Evolutionary conservation across 2,113 vertebrate species (phyloP), one percentile per base, ranked within the genome.

Genomic region (Himantopus leucocephalus): DNA sequence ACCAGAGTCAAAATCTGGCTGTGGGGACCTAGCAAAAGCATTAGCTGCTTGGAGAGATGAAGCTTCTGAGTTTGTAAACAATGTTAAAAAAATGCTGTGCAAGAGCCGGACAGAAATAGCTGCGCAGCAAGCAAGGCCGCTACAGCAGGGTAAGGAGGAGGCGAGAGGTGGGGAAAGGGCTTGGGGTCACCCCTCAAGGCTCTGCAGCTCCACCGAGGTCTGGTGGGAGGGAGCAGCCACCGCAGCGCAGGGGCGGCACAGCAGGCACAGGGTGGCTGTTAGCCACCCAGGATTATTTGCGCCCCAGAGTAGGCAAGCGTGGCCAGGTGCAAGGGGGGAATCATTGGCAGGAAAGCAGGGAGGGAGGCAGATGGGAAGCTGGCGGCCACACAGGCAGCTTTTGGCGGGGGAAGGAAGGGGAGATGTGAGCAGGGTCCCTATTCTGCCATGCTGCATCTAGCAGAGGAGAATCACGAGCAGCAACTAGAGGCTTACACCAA

Each of bases 41-140:
- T 24, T 35, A 23, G 17, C 56, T 71, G 29, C 32, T 37, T 8
- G 21, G 47, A 79, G 53, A 58, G 66, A 58, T 7, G 27, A 55
- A 74, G 56, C 32, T 87, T 32, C 6, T 2, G 5, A 24, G 55
- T 63, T 72, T 58, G 60, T 58, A 63, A 78, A 68, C n/a, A 53
- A 19, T 0, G 8, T 34, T 11, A 2, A 35, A 72, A 92, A 80
- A 48, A 39, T 10, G 41, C 19, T 45, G 6, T 39, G 24, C 23
- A n/a, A 71, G 14, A 66, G 39, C 30, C 0, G 0, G 35, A 20
- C n/a, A 53, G 43, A 77, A 63, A 74, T 5, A 79, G 37, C 56
- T 14, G 45, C 1, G 0, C 2, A 3, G 30, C 12, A 9, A 66
- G 39, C 3, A 0, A 16, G 35, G 47, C 52, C 20, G 5, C 12